phyloP scores from a whole-genome alignment of 1,140 invertebrate genomes.

The Harpegnathos saltator region DNA sequence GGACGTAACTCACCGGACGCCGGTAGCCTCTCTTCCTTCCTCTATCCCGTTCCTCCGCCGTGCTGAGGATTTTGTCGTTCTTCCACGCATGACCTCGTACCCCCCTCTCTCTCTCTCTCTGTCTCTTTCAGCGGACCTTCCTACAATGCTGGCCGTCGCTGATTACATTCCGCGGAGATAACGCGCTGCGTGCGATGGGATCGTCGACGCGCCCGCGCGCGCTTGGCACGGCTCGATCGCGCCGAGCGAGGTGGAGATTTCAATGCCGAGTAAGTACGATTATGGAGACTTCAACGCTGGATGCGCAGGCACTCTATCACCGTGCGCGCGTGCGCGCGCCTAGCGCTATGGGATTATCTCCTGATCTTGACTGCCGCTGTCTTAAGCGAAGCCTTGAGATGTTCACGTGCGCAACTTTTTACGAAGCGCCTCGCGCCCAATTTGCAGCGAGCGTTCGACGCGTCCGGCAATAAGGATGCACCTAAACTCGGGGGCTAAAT shows the following conservation, averaged over 20 bases:
- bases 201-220: not conserved
- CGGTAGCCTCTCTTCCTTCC: conserved; percentile 77
- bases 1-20: conserved; percentile 79
- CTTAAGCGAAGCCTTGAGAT: not conserved
- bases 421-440: not conserved
- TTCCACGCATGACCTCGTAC: not conserved
- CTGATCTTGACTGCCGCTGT: not conserved
- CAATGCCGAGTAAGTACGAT: conserved; percentile 1
- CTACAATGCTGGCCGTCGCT: not conserved
- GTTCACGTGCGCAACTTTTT: not conserved
- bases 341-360: conserved; percentile 6
- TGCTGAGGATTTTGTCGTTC: not conserved
- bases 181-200: not conserved
- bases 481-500: too few species aligned
- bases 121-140: not conserved
- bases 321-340: not conserved
- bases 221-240: not conserved
- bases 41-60: conserved; percentile 29
- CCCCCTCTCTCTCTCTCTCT: not conserved
- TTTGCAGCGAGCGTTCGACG: not conserved
- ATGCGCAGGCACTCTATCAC: not conserved
- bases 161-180: conserved; percentile 30
- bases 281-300: conserved; percentile 30
- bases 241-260: conserved; percentile 9
- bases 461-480: too few species aligned